Evolutionary conservation across 2,888 invertebrate genomes (phyloP).

Genomic region (Ischnus inquisitorius): DNA sequence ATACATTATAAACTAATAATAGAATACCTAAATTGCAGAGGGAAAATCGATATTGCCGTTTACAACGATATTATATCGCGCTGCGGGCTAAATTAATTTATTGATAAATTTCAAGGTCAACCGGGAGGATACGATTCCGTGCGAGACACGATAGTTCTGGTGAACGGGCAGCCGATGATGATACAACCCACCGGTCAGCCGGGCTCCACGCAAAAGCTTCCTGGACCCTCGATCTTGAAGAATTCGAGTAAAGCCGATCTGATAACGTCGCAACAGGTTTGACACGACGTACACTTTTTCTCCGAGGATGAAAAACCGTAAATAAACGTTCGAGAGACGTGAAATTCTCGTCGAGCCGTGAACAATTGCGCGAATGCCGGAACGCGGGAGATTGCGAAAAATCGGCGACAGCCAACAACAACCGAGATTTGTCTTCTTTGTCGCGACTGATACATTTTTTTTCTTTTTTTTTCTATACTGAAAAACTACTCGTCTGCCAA

Average conservation of each 20-base stretch:
- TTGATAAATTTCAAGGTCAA: constrained; percentile 70
- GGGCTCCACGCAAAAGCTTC: constrained; percentile 79
- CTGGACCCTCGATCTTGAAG: constrained; percentile 83
- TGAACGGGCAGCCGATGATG: constrained; percentile 85
- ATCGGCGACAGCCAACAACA: constrained; percentile 23
- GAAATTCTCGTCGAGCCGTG: constrained; percentile 2
- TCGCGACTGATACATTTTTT: constrained; percentile 43
- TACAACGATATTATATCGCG: background rate
- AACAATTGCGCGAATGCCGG: background rate
- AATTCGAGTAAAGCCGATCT: constrained; percentile 84
- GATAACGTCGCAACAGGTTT: constrained; percentile 83
- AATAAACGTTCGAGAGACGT: constrained; percentile 14
- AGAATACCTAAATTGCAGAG: background rate
- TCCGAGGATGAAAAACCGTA: constrained; percentile 56
- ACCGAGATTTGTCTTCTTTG: constrained; percentile 29
- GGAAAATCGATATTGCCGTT: constrained; percentile 39
- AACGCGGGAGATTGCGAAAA: background rate
- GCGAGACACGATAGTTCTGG: constrained; percentile 86
- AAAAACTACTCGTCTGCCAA: constrained; percentile 23
- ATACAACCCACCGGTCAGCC: constrained; percentile 75
- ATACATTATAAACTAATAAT: background rate
- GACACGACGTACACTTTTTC: constrained; percentile 76
- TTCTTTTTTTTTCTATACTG: background rate
- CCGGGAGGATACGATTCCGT: constrained; percentile 85
- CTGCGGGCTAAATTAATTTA: constrained; percentile 11